A percentile compares a stretch with the other conserved stretches of the same genome.
Evolutionary conservation across 2,113 vertebrate genomes (phyloP).

Genomic region (Hipposideros armiger): DNA sequence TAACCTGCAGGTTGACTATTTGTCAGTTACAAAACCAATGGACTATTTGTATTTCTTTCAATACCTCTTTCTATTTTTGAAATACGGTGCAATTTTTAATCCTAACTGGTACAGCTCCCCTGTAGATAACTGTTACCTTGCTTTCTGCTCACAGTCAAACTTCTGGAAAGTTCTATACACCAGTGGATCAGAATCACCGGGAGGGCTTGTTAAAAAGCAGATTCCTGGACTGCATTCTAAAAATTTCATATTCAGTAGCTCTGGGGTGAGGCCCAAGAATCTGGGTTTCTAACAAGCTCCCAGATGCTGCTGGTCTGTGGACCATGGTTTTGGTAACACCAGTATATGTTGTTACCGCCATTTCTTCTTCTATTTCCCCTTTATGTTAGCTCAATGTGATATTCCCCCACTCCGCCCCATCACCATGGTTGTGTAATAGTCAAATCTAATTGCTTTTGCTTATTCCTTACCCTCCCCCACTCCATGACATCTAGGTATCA

Average conservation of each 20-base stretch:
- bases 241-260: not conserved
- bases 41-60: not conserved
- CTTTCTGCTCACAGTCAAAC: not conserved
- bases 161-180: not conserved
- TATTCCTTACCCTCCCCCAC: not conserved
- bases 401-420: too few relatives aligned
- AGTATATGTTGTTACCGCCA: not conserved
- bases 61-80: not conserved
- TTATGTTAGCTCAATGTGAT: not conserved
- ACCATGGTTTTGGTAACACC: not conserved
- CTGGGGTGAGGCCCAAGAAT: not conserved
- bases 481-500: not conserved
- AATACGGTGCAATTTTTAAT: not conserved
- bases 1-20: not conserved
- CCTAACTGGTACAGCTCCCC: not conserved
- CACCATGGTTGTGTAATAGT: not conserved
- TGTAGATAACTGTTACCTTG: not conserved
- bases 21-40: not conserved
- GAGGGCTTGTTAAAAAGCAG: not conserved
- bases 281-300: not conserved
- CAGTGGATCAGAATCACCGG: not conserved
- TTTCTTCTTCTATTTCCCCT: not conserved
- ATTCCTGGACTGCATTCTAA: not conserved
- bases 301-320: not conserved
- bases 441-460: not conserved